Evolutionary conservation across 2,797 vertebrate species (phyloP), one percentile per base, ranked within the genome.

Genomic region (Chiloscyllium punctatum): DNA sequence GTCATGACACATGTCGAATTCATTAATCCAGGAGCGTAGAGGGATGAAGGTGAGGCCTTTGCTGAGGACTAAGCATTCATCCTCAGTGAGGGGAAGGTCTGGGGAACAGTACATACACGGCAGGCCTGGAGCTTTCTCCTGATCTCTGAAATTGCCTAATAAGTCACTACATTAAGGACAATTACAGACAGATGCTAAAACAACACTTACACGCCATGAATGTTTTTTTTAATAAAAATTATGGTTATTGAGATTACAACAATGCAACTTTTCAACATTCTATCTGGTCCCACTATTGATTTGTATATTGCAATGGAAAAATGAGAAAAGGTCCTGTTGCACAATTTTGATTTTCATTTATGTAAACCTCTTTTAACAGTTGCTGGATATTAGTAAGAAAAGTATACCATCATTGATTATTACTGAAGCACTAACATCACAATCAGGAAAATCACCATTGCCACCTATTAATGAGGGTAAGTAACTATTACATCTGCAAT

Each of bases 381-480:
- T 92, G 66, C 66, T 92, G 62, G 90, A 69, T 92, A 69, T 69
- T 69, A 92, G 90, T 92, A 69, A 92, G 62, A 92, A 69, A 68
- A 42, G 25, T 42, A 92, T 51, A 42, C 8, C 62, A n/a, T n/a
- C 66, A 69, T 69, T 69, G 48, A 37, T 69, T 68, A 68, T 92
- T 42, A 92, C 62, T 69, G 90, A 92, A 42, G 66, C 62, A 66
- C 37, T 92, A 92, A 69, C 90, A 42, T 69, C 90, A 92, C 62
- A 42, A 13, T 42, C 90, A 25, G 90, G 90, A 69, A 92, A 92
- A 5, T 42, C 21, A 69, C 23, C 66, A 92, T 69, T 94, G 94
- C 48, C 69, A 74, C 25, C 94, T 33, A 94, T 94, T 51, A 74
- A 42, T 51, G 94, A 94, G 94, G 94, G 94, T 94, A 74, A 94